A percentile compares a stretch with the other conserved stretches of the same genome.
These are phyloP conservation scores for Bilobella aurantiaca DNA, from an alignment of 1,140 invertebrate species.

Conservation along the genomic window DNA sequence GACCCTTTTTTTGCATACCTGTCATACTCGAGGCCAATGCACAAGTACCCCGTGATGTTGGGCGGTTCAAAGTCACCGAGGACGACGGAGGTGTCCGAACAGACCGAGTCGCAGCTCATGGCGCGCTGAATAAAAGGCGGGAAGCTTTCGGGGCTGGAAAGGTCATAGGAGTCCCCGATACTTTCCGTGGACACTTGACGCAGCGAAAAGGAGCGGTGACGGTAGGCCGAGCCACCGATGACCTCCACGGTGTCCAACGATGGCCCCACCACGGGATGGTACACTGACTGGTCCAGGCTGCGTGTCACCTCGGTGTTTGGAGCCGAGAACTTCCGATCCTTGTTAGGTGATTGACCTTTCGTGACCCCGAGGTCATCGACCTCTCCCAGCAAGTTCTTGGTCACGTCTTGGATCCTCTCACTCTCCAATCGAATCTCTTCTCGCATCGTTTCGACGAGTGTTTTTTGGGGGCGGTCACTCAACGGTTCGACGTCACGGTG, in stretches of 20 bases:
- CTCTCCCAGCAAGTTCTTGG: constrained; percentile 27
- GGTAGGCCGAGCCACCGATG: neutral
- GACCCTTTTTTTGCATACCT: constrained; percentile 48
- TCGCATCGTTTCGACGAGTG: constrained; percentile 20
- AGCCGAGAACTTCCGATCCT: neutral
- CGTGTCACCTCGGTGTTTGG: neutral
- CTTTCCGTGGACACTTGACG: constrained; percentile 32
- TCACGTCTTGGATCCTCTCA: constrained; percentile 22
- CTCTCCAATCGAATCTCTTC: constrained; percentile 27
- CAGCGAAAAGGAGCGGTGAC: constrained; percentile 28
- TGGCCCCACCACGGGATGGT: neutral
- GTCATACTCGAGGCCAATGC: constrained; percentile 66
- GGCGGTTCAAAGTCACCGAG: constrained; percentile 56
- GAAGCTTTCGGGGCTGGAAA: constrained; percentile 35
- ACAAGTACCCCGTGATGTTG: constrained; percentile 61
- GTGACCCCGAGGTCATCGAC: neutral
- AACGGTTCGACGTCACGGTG: neutral
- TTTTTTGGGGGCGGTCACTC: neutral
- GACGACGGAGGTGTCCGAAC: constrained; percentile 65
- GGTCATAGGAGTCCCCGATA: constrained; percentile 26
- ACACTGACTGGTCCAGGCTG: neutral
- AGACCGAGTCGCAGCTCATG: constrained; percentile 69
- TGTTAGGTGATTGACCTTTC: neutral
- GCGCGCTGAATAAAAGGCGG: constrained; percentile 52
- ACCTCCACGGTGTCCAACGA: neutral